phyloP scores from a whole-genome alignment of 2,888 invertebrate species.

The Nemotelus nigrinus region DNA sequence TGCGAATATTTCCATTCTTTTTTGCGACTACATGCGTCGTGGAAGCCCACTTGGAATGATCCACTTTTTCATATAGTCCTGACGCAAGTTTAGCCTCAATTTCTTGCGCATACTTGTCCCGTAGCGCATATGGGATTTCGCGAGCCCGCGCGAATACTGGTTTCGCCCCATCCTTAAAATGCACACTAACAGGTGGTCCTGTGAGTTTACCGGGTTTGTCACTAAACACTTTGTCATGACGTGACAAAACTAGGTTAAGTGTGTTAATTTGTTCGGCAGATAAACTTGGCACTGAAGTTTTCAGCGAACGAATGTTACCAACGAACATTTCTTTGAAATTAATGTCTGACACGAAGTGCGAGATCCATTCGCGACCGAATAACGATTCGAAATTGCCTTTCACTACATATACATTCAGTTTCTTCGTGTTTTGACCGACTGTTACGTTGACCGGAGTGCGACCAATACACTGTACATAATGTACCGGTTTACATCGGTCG shows the following conservation, averaged over 20 bases:
- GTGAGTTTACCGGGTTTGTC: neutral
- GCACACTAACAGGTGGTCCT: too few species aligned
- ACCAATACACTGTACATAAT: too few species aligned
- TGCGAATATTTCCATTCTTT: constrained; percentile 45
- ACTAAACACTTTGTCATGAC: neutral
- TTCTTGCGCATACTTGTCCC: constrained; percentile 2
- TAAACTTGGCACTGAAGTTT: neutral
- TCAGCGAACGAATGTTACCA: too few species aligned
- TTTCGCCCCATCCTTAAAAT: neutral
- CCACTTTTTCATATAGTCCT: constrained; percentile 37
- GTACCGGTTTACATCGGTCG: too few species aligned
- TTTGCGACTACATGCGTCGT: constrained; percentile 45
- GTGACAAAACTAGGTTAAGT: neutral
- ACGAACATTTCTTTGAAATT: neutral
- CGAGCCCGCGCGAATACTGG: constrained; percentile 43
- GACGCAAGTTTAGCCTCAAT: constrained; percentile 43
- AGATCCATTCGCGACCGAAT: constrained; percentile 27
- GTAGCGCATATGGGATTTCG: constrained; percentile 14
- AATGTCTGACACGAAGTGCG: constrained; percentile 1
- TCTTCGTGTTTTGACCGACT: too few species aligned
- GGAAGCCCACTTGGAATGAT: constrained; percentile 47
- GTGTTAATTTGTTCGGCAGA: neutral
- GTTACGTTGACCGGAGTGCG: too few species aligned
- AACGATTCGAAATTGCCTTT: neutral
- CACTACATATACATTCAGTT: too few species aligned